Base-by-base conservation (phyloP, 2,797 vertebrate species). In the Sebastes flavidus region DNA sequence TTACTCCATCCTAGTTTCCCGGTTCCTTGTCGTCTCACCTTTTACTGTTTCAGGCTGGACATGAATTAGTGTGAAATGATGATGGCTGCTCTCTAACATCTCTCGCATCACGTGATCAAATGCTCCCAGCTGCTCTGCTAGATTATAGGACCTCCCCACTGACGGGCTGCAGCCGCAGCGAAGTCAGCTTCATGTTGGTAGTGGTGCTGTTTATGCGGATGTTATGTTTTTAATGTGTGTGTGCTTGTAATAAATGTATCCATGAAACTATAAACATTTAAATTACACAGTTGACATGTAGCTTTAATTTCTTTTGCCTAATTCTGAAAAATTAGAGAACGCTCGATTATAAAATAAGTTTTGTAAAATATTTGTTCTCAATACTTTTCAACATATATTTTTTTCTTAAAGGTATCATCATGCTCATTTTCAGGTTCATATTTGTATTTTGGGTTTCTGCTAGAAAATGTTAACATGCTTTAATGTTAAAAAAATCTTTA, bases 81-180 rank as follows among this genome's bases (percentile, higher is more conserved):
- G 94, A 95, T 94, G 96, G 95, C 96, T 94, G 94, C 95, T 92
- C 90, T 87, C 89, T 92, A 94, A 92, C 95, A 91, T 93, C 93
- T 84, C 92, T 83, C 77, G 54, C 75, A 7, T 97, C 96, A 97
- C 96, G 95, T 97, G 96, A 94, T 94, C 65, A 93, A 95, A 94
- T 88, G 93, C 94, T 95, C 95, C 94, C 96, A 96, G 95, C 95
- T 87, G 93, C 95, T 88, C 13, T 49, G 73, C 75, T 60, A 89
- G 89, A 92, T 95, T 95, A 14, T 38, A 89, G 93, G 84, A 91
- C 93, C 94, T 91, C 94, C 95, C 93, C 46, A n/a, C 74, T 18
- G 84, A 75, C 78, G 67, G 49, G 2, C 42, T 56, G 69, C 77
- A 20, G 62, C 4, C 13, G 2, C 56, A 24, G 29, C 1, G 9